Evolutionary conservation across 2,797 vertebrate species (phyloP), one percentile per base, ranked within the genome.

Genomic region (Adelosebastes latens): DNA sequence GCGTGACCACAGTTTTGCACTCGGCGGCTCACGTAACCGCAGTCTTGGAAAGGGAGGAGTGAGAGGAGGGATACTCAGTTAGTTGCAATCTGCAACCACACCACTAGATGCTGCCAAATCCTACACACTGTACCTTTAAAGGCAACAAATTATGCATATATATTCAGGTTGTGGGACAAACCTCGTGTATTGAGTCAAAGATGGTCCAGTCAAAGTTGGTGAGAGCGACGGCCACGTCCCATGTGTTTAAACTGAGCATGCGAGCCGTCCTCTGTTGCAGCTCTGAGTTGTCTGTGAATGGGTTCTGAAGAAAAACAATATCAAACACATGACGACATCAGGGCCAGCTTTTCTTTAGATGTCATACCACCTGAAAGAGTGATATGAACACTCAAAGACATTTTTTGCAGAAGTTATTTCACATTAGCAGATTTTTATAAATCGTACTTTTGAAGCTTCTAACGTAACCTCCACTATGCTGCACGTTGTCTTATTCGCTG

Each of bases 171-270:
- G 64, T 42, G 4, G 32, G 34, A 46, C 80, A 18, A 56, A 99
- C 99, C 97, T 99, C 98, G 0, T 99, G 97, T 81, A 99, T 94
- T 3, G 97, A 97, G 87, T 96, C 97, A 92, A 99, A 99, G 77
- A 99, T 95, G 87, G 88, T 95, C 98, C 98, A 98, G 90, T 99
- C 99, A 86, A 98, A 97, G 91, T 96, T 97, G 63, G 97, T 98
- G 87, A 99, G 95, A 66, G 98, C 97, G 61, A 98, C 95, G 49
- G 98, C 97, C 65, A 99, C 95, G 79, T 99, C 97, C 99, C 99
- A 99, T 2, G 98, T 98, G 94, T 99, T 98, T 91, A 99, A 97
- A 86, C 96, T 97, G 82, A 99, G 94, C 95, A 99, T 96, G 86
- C 96, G 96, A 49, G 96, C 94, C 0, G 97, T 95, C 73, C 95